phyloP scores from a whole-genome alignment of 2,888 invertebrate genomes.

The Caenorhabditis plicata region DNA sequence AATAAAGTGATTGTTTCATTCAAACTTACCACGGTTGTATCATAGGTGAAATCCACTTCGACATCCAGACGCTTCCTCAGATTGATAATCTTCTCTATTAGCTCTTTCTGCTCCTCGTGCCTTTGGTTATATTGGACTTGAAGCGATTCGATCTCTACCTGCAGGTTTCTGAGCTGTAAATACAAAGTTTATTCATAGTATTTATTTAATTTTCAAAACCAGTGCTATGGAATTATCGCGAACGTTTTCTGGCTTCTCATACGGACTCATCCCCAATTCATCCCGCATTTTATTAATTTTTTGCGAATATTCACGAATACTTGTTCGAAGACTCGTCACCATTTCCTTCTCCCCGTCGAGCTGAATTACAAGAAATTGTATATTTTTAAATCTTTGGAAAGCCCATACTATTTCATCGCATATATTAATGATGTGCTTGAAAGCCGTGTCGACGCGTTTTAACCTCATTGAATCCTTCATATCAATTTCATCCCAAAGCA shows the following conservation, averaged over 20 bases:
- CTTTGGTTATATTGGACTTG: conserved; percentile 15
- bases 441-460: conserved; percentile 25
- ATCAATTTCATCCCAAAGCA: conserved; percentile 21
- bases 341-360: conserved; percentile 18
- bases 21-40: conserved; percentile 8
- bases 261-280: conserved; percentile 18
- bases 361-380: too few species aligned
- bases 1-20: background rate
- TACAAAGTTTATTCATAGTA: background rate
- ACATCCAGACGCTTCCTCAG: conserved; percentile 12
- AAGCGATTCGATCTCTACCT: conserved; percentile 15
- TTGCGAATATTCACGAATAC: conserved; percentile 10
- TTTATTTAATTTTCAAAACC: background rate
- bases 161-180: conserved; percentile 11
- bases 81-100: conserved; percentile 14
- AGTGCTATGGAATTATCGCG: conserved; percentile 20
- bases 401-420: conserved; percentile 33
- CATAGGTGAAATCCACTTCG: conserved; percentile 18
- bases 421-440: conserved; percentile 16
- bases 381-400: too few species aligned
- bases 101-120: conserved; percentile 16
- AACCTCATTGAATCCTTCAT: conserved; percentile 22
- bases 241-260: conserved; percentile 9
- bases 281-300: conserved; percentile 15
- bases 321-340: conserved; percentile 11